phyloP scores from a whole-genome alignment of 2,113 vertebrate genomes.

The Ancistrus triradiatus region DNA sequence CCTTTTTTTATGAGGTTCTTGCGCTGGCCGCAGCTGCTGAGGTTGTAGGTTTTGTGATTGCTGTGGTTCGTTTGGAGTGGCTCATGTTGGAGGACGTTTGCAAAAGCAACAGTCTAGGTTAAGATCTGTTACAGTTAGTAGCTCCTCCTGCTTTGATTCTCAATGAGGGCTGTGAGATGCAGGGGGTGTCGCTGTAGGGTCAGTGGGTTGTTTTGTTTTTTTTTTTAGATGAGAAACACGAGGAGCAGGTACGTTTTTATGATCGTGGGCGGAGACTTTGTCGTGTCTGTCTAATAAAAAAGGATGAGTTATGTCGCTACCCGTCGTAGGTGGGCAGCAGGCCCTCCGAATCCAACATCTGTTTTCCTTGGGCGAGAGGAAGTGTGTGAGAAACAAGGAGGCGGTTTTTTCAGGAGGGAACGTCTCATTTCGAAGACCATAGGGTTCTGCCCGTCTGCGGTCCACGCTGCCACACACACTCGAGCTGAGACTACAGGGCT shows the following conservation, averaged over 20 bases:
- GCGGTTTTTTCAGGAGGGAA: constrained; percentile 38
- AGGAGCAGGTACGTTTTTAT: constrained; percentile 12
- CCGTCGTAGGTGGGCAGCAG: constrained; percentile 6
- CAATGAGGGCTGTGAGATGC: no score
- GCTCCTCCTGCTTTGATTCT: not conserved
- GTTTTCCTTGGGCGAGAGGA: constrained; percentile 55
- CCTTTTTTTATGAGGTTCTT: constrained; percentile 47
- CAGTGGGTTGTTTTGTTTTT: no score
- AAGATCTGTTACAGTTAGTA: not conserved
- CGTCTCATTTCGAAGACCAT: constrained; percentile 17
- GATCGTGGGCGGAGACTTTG: constrained; percentile 2
- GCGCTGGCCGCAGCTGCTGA: constrained; percentile 24
- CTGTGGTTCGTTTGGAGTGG: constrained; percentile 44
- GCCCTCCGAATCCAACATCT: constrained; percentile 49
- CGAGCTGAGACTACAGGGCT: constrained; percentile 52
- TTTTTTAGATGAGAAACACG: no score
- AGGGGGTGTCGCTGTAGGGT: no score
- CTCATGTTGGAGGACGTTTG: constrained; percentile 45
- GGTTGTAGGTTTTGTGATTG: constrained; percentile 45
- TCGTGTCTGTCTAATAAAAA: constrained; percentile 29
- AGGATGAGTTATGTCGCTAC: constrained; percentile 14
- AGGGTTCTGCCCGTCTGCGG: constrained; percentile 25
- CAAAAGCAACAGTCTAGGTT: constrained; percentile 21
- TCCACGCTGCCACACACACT: constrained; percentile 35
- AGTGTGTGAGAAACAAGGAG: constrained; percentile 48